Evolutionary conservation across 2,888 invertebrate species (phyloP).

Genomic region (Pyrrhia umbra): DNA sequence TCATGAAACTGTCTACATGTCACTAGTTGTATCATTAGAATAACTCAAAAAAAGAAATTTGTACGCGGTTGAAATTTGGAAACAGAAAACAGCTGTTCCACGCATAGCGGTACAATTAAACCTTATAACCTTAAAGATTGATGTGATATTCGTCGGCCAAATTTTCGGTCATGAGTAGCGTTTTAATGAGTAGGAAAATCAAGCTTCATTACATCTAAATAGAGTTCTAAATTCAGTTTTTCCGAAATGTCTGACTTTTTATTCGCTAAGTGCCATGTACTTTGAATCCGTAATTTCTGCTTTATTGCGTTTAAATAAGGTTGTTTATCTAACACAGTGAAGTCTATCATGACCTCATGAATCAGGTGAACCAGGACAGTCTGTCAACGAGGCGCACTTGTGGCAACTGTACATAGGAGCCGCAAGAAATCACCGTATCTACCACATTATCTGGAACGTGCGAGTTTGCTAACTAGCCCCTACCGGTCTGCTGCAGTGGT

Average conservation of each 20-base stretch:
- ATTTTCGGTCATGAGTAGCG: too few relatives aligned
- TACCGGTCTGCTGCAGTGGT: conserved; percentile 11
- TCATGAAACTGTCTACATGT: too few relatives aligned
- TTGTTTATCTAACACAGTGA: background rate
- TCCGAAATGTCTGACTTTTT: background rate
- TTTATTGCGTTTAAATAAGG: background rate
- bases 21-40: too few relatives aligned
- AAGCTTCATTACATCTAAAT: background rate
- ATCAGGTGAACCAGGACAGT: conserved; percentile 40
- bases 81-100: too few relatives aligned
- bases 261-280: background rate
- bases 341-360: background rate
- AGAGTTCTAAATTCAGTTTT: background rate
- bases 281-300: background rate
- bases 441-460: conserved; percentile 65
- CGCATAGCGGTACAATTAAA: too few relatives aligned
- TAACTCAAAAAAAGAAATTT: too few relatives aligned
- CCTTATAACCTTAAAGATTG: too few relatives aligned
- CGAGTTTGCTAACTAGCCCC: conserved; percentile 57
- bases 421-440: conserved; percentile 63
- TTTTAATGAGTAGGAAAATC: background rate
- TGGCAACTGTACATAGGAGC: conserved; percentile 56
- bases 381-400: conserved; percentile 22
- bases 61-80: too few relatives aligned
- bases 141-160: too few relatives aligned